Conservation (phyloP, 2,113 vertebrate genomes). For the Takifugu flavidus region DNA sequence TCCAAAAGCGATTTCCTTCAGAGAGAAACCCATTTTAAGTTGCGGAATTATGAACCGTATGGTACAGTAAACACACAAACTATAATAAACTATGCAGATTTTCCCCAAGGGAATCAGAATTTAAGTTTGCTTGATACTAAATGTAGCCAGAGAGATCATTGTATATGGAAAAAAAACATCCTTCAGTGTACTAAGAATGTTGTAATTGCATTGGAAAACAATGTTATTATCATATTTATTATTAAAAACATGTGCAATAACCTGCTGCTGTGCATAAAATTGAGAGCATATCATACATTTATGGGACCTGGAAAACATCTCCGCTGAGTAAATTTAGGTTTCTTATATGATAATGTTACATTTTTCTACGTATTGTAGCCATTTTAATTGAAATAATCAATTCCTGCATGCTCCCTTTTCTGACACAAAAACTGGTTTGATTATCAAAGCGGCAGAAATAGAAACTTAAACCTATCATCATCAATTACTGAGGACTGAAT, state of each 20-base stretch:
- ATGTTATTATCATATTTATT: too few relatives aligned
- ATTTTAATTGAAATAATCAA: constrained; percentile 47
- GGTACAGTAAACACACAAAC: background rate
- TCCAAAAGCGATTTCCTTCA: background rate
- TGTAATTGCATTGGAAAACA: too few relatives aligned
- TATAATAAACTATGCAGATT: constrained; percentile 1
- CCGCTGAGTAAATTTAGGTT: constrained; percentile 22
- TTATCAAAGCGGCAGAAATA: constrained; percentile 35
- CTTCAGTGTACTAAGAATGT: background rate
- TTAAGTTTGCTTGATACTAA: background rate
- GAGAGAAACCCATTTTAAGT: background rate
- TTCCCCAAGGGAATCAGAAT: background rate
- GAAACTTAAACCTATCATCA: constrained; percentile 52
- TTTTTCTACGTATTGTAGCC: constrained; percentile 27
- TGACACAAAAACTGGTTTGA: constrained; percentile 38
- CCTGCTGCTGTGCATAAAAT: background rate
- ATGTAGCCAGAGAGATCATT: background rate
- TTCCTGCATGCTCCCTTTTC: constrained; percentile 28
- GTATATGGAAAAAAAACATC: background rate
- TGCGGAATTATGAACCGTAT: too few relatives aligned
- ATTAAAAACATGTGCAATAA: background rate
- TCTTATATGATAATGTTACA: constrained; percentile 10
- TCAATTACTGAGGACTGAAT: constrained; percentile 44
- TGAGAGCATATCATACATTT: background rate
- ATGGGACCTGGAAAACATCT: too few relatives aligned